phyloP scores from a whole-genome alignment of 2,888 invertebrate genomes.

The Steinernema carpocapsae region DNA sequence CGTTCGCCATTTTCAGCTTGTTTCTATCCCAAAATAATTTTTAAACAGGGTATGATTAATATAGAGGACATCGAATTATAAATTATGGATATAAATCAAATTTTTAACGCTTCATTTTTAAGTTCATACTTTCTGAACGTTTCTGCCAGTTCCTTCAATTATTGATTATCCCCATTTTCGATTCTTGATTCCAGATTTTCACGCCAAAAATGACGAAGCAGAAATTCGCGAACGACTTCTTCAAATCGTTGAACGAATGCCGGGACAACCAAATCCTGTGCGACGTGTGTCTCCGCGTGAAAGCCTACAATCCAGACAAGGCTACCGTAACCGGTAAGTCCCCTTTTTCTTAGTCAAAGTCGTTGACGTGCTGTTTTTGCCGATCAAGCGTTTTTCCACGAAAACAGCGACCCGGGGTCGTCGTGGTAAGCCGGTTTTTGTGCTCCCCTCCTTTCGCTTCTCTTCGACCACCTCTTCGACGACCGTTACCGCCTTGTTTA shows the following conservation, averaged over 20 bases:
- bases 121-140: no score
- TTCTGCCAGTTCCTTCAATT: neutral
- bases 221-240: constrained; percentile 18
- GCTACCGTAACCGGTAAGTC: constrained; percentile 23
- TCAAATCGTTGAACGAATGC: constrained; percentile 21
- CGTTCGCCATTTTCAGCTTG: no score
- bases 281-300: constrained; percentile 20
- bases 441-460: no score
- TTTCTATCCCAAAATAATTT: no score
- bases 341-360: neutral
- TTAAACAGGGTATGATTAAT: no score
- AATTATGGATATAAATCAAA: no score
- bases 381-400: neutral
- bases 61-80: no score
- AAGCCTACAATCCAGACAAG: constrained; percentile 11
- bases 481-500: constrained; percentile 16
- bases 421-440: no score
- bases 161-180: no score
- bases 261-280: constrained; percentile 17
- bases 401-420: no score
- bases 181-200: no score
- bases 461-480: neutral
- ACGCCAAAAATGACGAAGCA: constrained; percentile 6
- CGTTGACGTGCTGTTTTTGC: neutral
- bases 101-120: no score